These are phyloP conservation scores for Craterocephalus amniculus DNA, from an alignment of 2,797 vertebrate species.

Conservation along the genomic window DNA sequence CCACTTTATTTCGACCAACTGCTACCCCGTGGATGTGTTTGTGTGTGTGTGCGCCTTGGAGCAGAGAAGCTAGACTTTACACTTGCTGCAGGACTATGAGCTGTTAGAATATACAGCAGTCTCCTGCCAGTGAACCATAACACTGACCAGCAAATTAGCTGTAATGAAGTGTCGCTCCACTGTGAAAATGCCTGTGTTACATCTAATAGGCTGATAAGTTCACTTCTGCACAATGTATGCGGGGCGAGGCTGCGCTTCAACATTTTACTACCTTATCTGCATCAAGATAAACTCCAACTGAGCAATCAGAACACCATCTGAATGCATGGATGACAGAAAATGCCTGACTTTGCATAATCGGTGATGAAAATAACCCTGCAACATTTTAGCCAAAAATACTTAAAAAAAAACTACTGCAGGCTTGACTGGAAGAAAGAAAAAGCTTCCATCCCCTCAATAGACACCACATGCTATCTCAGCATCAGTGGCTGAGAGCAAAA, in stretches of 20 bases:
- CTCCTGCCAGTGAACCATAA: conserved; percentile 49
- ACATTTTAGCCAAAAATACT: not conserved
- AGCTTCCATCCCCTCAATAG: conserved; percentile 31
- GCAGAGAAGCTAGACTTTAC: conserved; percentile 52
- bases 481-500: conserved; percentile 38
- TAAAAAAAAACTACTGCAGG: not conserved
- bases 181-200: conserved; percentile 40
- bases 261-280: conserved; percentile 5
- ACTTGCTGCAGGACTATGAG: conserved; percentile 49
- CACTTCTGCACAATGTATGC: conserved; percentile 6
- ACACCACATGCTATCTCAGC: conserved; percentile 42
- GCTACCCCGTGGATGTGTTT: conserved; percentile 37
- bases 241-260: not conserved
- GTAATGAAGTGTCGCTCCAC: conserved; percentile 41
- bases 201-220: conserved; percentile 14
- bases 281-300: conserved; percentile 1
- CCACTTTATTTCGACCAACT: conserved; percentile 49
- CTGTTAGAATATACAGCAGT: conserved; percentile 55
- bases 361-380: not conserved
- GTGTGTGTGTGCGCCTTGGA: conserved; percentile 33
- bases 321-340: not conserved
- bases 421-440: conserved; percentile 43
- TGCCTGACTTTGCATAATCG: not conserved
- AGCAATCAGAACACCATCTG: conserved; percentile 3
- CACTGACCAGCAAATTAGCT: conserved; percentile 39